Evolutionary conservation across 2,888 invertebrate species (phyloP).

Genomic region (Oxycera nigricornis): DNA sequence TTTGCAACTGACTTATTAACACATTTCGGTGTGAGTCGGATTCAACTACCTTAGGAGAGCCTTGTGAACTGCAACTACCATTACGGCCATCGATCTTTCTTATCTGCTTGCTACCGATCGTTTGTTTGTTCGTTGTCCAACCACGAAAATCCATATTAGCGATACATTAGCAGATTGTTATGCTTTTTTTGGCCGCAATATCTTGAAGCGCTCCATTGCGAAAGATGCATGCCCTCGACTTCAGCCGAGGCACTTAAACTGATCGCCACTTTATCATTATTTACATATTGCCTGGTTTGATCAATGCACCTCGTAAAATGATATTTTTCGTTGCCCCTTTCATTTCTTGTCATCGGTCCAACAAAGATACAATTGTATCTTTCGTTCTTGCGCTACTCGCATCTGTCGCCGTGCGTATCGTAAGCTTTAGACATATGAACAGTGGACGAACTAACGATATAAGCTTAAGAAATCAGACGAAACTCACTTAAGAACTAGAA

Average conservation of each 20-base stretch:
- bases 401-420: background rate
- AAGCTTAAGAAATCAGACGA: constrained; percentile 6
- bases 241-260: background rate
- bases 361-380: background rate
- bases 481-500: constrained; percentile 26
- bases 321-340: background rate
- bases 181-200: background rate
- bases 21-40: background rate
- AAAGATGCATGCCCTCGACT: constrained; percentile 12
- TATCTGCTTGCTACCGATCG: constrained; percentile 16
- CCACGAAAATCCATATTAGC: constrained; percentile 1
- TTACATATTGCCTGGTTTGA: background rate
- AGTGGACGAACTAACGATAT: background rate
- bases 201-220: background rate
- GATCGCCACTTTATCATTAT: constrained; percentile 25
- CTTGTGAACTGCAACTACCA: constrained; percentile 4
- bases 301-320: background rate
- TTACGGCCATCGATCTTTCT: constrained; percentile 27
- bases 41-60: background rate
- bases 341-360: background rate
- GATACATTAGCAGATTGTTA: background rate
- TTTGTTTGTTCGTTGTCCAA: constrained; percentile 24
- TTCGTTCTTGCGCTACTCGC: background rate
- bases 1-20: constrained; percentile 14
- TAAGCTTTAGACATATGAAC: background rate